Conservation (phyloP, 1,140 invertebrate species). For the Fopius arisanus region DNA sequence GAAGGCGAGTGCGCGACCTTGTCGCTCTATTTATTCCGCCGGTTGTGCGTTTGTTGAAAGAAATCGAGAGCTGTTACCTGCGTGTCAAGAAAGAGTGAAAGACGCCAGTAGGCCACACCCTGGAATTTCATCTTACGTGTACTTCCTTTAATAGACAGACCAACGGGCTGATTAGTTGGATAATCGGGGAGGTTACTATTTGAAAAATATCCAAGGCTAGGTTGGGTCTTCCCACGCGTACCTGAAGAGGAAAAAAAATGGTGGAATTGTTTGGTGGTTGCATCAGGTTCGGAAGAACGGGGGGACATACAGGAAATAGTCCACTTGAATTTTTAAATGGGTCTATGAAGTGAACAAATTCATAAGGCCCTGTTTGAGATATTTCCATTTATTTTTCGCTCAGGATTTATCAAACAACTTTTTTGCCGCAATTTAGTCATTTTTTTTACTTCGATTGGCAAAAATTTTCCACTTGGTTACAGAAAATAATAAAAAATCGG, state of each 20-base stretch:
- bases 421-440: no score
- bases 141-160: constrained; percentile 19
- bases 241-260: neutral
- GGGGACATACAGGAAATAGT: no score
- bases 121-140: constrained; percentile 53
- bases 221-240: neutral
- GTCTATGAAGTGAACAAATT: no score
- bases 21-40: constrained; percentile 40
- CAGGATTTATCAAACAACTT: no score
- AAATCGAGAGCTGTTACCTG: neutral
- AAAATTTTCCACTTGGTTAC: no score
- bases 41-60: neutral
- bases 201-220: neutral
- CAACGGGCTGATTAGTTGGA: neutral
- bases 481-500: no score
- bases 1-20: constrained; percentile 41
- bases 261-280: no score
- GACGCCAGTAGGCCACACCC: constrained; percentile 48
- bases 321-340: no score
- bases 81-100: constrained; percentile 16
- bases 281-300: no score
- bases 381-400: no score
- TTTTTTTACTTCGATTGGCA: no score
- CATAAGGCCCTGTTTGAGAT: no score
- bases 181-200: neutral